A percentile compares a stretch with the other conserved stretches of the same genome.
These are phyloP conservation scores for Rhincodon typus DNA, from an alignment of 2,797 vertebrate species.

Conservation along the genomic window DNA sequence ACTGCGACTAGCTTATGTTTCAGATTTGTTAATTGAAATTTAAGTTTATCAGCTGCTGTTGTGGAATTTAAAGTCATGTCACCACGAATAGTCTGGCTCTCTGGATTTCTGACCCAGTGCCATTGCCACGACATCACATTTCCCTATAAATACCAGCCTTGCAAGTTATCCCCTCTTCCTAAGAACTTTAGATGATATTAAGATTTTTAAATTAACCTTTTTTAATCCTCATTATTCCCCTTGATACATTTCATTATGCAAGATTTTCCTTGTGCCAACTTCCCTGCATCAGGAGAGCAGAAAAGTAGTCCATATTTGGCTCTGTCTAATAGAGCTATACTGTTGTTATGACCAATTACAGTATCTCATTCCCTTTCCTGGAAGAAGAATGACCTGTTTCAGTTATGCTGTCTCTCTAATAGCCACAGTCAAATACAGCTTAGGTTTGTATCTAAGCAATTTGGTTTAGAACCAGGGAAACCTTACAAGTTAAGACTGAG, in stretches of 20 bases:
- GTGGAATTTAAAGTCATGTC: no score
- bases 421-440: not conserved
- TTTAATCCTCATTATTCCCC: not conserved
- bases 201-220: not conserved
- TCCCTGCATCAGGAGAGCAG: not conserved
- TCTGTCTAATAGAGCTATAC: not conserved
- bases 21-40: no score
- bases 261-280: not conserved
- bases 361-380: not conserved
- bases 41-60: no score
- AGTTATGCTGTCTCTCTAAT: not conserved
- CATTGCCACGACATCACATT: no score
- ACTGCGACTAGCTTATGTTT: no score
- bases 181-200: not conserved
- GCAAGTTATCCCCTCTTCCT: not conserved
- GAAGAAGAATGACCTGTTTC: not conserved
- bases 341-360: not conserved
- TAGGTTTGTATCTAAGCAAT: not conserved
- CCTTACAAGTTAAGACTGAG: not conserved
- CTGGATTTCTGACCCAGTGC: no score
- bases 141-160: no score
- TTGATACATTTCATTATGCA: not conserved
- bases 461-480: not conserved
- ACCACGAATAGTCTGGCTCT: no score
- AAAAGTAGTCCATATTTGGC: not conserved